Base-by-base conservation (phyloP, 2,797 vertebrate genomes). In the Epinephelus awoara region DNA sequence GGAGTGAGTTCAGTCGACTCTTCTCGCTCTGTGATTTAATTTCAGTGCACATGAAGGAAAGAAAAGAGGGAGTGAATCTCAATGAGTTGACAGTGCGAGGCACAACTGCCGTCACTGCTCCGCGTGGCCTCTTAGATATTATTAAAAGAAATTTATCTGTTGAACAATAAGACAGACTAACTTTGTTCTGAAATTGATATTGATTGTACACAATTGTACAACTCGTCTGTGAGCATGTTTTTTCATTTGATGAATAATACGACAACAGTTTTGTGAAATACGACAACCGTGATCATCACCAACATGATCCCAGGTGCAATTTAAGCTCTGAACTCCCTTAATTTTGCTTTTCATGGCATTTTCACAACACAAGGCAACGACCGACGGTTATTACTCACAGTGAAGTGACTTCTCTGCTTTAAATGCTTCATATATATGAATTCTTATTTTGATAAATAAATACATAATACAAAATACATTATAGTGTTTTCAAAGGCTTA, bases 141-240 rank as follows among this genome's bases (percentile, higher is more conserved):
- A 80, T 47, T 68, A 74, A 83, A 83, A 85, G 67, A 88, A 87
- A 85, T 79, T 34, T 10, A 77, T 82, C 88, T 77, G 83, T 75
- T 64, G 77, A 84, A 83, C 79, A 83, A 27, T 64, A 46, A 67
- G 46, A 71, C 84, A 47, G 79, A 83, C 72, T 70, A 46, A 84
- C 88, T 92, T 73, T 86, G 85, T 93, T 87, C 84, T 77, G 82
- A 90, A 92, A 87, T 91, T 89, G 68, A 91, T 91, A 88, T 91
- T 88, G 91, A 92, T 92, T 92, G 92, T 93, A 92, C 92, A 82
- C 89, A 84, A 80, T 70, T 86, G 93, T 95, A 93, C 93, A 92
- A 93, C 87, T 89, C 42, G 93, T 94, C 87, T 91, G 93, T 94
- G 92, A 94, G 94, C 94, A 95, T 95, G 94, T 93, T 93, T 92